These are phyloP conservation scores for Elanoides forficatus DNA, from an alignment of 2,113 vertebrate genomes.

Conservation along the genomic window DNA sequence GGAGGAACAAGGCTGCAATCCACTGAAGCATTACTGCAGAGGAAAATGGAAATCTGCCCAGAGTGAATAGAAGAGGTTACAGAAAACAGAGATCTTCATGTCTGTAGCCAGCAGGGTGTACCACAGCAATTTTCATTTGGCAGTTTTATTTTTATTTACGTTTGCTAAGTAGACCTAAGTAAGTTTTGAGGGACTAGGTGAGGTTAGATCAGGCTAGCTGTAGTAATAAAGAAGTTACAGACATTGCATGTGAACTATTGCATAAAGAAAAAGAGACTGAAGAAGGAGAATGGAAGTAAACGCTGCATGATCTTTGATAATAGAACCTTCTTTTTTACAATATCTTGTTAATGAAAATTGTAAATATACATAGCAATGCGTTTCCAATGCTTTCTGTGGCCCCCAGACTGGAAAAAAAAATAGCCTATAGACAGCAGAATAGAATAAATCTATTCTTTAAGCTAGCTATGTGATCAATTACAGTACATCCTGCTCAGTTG, in stretches of 20 bases:
- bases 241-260: background rate
- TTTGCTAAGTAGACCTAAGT: background rate
- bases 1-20: background rate
- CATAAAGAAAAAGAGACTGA: background rate
- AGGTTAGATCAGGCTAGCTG: background rate
- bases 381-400: background rate
- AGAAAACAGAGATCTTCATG: background rate
- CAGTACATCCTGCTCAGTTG: constrained; percentile 26
- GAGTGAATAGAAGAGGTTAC: background rate
- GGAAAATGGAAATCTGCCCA: background rate
- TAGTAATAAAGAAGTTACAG: background rate
- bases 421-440: background rate
- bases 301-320: background rate
- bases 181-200: background rate
- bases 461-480: constrained; percentile 34
- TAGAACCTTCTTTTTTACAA: background rate
- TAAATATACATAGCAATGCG: background rate
- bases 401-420: background rate
- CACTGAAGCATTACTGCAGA: background rate
- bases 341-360: background rate
- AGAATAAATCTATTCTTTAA: background rate
- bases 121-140: background rate
- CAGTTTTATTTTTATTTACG: background rate
- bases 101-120: background rate
- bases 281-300: background rate